Conservation (phyloP, 2,888 invertebrate species). For the Phrixothrix hirtus region DNA sequence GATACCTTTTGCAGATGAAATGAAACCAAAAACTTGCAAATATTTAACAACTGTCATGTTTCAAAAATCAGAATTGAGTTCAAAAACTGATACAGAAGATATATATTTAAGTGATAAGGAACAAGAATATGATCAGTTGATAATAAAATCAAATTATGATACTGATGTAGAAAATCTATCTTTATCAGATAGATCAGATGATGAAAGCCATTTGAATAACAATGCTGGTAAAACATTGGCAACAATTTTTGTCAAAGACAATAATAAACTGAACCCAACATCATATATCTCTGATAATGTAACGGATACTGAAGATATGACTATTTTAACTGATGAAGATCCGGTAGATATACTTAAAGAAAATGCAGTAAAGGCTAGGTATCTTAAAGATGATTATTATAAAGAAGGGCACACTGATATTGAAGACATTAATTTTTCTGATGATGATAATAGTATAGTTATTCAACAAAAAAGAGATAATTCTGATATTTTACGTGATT, state of each 20-base stretch:
- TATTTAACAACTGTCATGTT: slow-evolving; percentile 10
- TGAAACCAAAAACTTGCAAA: slow-evolving; percentile 27
- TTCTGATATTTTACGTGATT: slow-evolving; percentile 27
- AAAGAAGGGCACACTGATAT: slow-evolving; percentile 59
- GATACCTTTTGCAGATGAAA: slow-evolving; percentile 29
- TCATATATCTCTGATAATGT: no score
- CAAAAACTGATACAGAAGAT: slow-evolving; percentile 59
- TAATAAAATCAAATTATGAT: slow-evolving; percentile 25
- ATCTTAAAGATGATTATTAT: slow-evolving; percentile 58
- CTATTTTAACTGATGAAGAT: slow-evolving; percentile 55
- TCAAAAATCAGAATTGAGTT: slow-evolving; percentile 39
- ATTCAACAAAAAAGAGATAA: slow-evolving; percentile 22
- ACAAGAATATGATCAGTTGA: no score
- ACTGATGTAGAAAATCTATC: slow-evolving; percentile 57
- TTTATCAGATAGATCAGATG: slow-evolving; percentile 41
- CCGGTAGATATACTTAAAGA: slow-evolving; percentile 53
- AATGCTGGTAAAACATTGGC: slow-evolving; percentile 44
- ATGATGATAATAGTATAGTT: slow-evolving; percentile 34
- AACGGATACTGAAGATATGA: slow-evolving; percentile 59
- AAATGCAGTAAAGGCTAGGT: slow-evolving; percentile 57
- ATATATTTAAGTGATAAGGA: slow-evolving; percentile 33
- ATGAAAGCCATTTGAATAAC: slow-evolving; percentile 32
- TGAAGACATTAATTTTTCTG: slow-evolving; percentile 58
- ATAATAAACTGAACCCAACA: slow-evolving; percentile 20
- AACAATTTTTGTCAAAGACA: slow-evolving; percentile 46